Evolutionary conservation across 2,113 vertebrate genomes (phyloP).

Genomic region (Malurus cyaneus): DNA sequence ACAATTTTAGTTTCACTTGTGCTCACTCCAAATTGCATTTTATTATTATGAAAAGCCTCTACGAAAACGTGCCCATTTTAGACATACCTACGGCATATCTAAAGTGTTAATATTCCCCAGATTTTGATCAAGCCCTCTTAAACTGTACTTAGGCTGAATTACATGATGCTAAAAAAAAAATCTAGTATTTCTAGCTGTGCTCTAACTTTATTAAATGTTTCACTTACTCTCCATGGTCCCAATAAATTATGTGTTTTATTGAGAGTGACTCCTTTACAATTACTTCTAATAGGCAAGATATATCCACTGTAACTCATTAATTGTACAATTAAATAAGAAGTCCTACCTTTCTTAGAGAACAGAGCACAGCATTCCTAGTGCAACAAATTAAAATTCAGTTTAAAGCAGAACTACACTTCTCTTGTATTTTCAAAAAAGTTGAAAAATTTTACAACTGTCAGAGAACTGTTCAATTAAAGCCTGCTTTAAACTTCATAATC

Average conservation of each 20-base stretch:
- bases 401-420: background rate
- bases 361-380: background rate
- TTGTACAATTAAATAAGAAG: background rate
- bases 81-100: background rate
- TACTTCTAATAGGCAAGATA: background rate
- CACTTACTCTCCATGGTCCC: background rate
- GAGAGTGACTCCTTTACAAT: background rate
- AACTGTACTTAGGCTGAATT: background rate
- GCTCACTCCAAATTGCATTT: background rate
- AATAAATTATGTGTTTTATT: background rate
- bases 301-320: background rate
- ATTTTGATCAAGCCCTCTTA: background rate
- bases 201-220: background rate
- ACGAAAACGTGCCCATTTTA: no score
- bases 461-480: background rate
- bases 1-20: background rate
- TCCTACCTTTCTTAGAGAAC: background rate
- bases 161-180: background rate
- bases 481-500: background rate
- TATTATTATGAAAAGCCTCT: no score
- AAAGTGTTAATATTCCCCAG: background rate
- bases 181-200: background rate
- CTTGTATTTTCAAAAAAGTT: background rate
- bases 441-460: conserved; percentile 17
- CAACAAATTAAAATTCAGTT: background rate